A percentile compares a stretch with the other conserved stretches of the same genome.
Conservation (phyloP, 2,888 invertebrate species). For the Shargacucullia verbasci region DNA sequence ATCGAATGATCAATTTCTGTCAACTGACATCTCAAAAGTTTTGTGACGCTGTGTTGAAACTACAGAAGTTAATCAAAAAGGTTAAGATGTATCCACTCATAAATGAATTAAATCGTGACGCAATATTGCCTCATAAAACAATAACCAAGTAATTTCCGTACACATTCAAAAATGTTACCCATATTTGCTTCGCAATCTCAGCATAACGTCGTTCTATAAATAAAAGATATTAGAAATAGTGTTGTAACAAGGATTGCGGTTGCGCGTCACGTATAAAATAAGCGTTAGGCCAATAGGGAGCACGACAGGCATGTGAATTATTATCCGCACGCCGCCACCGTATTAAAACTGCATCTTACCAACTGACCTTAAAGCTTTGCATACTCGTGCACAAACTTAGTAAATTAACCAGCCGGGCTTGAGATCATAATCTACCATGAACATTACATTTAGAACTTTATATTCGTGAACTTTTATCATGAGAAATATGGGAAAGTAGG, state of each 20-base stretch:
- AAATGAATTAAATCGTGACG: too few species aligned
- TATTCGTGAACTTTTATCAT: slow-evolving; percentile 28
- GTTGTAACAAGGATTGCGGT: slow-evolving; percentile 70
- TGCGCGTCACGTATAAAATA: slow-evolving; percentile 83
- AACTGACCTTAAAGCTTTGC: slow-evolving; percentile 51
- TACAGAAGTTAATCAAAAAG: too few species aligned
- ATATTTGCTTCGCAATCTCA: slow-evolving; percentile 23
- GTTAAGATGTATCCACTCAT: too few species aligned
- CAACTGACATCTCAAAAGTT: too few species aligned
- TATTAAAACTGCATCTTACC: slow-evolving; percentile 79
- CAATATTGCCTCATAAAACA: too few species aligned
- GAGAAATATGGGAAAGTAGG: too few species aligned
- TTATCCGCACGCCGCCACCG: slow-evolving; percentile 68
- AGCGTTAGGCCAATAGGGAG: slow-evolving; percentile 77
- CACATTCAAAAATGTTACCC: slow-evolving; percentile 13
- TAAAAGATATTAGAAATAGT: slow-evolving; percentile 73
- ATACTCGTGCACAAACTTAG: slow-evolving; percentile 49
- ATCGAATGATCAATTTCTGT: too few species aligned
- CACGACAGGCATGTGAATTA: slow-evolving; percentile 81
- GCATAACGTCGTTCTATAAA: slow-evolving; percentile 53
- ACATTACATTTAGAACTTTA: slow-evolving; percentile 46
- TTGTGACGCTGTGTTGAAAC: too few species aligned
- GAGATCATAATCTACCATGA: slow-evolving; percentile 47
- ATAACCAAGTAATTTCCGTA: too few species aligned
- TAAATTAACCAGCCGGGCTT: slow-evolving; percentile 45